Conservation (phyloP, 2,888 invertebrate genomes). For the Argynnis bischoffii region DNA sequence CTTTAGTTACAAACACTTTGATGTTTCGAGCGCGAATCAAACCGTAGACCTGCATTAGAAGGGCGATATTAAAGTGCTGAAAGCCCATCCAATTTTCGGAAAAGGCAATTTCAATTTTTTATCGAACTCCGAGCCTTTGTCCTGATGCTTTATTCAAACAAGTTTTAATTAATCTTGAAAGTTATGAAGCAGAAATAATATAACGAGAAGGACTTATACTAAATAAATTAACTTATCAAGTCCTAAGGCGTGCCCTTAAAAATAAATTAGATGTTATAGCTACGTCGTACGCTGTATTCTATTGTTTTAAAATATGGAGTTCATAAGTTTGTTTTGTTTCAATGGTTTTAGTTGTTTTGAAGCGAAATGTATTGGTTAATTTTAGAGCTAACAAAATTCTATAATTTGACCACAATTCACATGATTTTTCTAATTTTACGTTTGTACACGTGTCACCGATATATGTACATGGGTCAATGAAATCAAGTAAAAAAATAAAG, state of each 20-base stretch:
- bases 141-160: slow-evolving; percentile 29
- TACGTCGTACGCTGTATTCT: not conserved
- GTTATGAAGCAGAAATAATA: slow-evolving; percentile 41
- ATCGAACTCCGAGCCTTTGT: slow-evolving; percentile 17
- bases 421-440: too few relatives aligned
- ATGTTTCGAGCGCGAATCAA: too few relatives aligned
- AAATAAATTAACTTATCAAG: slow-evolving; percentile 28
- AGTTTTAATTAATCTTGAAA: slow-evolving; percentile 45
- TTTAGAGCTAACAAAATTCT: too few relatives aligned
- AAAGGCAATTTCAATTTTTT: slow-evolving; percentile 2
- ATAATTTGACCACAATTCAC: too few relatives aligned
- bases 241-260: slow-evolving; percentile 28
- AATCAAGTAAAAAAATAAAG: too few relatives aligned
- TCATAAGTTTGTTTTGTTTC: not conserved
- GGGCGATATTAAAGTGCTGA: not conserved
- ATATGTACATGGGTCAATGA: too few relatives aligned
- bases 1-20: too few relatives aligned
- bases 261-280: slow-evolving; percentile 11
- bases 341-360: too few relatives aligned
- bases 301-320: not conserved
- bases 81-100: not conserved
- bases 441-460: too few relatives aligned
- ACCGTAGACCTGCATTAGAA: too few relatives aligned
- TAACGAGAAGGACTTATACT: slow-evolving; percentile 30
- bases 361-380: too few relatives aligned